Conservation (phyloP, 2,888 invertebrate genomes). For the Zhuqinia jingwanae region DNA sequence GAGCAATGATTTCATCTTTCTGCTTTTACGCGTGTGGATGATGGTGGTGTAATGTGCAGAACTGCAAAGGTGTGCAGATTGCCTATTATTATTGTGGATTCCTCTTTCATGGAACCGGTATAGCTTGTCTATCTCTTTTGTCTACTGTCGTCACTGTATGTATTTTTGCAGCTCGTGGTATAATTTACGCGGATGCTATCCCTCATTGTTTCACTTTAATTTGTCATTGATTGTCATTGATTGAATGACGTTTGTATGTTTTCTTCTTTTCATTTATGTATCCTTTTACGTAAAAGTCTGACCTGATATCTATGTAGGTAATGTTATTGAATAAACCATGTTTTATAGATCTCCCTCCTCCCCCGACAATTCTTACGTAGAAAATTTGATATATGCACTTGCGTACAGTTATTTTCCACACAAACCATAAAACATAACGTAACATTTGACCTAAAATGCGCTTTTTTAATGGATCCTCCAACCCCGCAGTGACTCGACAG, state of each 20-base stretch:
- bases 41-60: too few species aligned
- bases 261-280: too few species aligned
- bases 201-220: background rate
- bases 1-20: constrained; percentile 3
- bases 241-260: background rate
- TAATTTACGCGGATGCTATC: background rate
- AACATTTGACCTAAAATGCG: too few species aligned
- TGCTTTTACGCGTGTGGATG: background rate
- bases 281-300: background rate
- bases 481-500: too few species aligned
- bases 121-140: background rate
- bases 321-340: too few species aligned
- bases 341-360: too few species aligned
- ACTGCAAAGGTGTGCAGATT: background rate
- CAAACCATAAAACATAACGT: too few species aligned
- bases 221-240: constrained; percentile 12
- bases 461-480: too few species aligned
- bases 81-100: background rate
- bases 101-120: constrained; percentile 6
- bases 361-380: too few species aligned
- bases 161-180: background rate
- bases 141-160: background rate
- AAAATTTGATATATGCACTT: too few species aligned
- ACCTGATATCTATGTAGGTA: too few species aligned
- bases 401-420: too few species aligned